Evolutionary conservation across 2,888 invertebrate genomes (phyloP), one percentile per base, ranked within the genome.

Genomic region (Spodoptera exigua): DNA sequence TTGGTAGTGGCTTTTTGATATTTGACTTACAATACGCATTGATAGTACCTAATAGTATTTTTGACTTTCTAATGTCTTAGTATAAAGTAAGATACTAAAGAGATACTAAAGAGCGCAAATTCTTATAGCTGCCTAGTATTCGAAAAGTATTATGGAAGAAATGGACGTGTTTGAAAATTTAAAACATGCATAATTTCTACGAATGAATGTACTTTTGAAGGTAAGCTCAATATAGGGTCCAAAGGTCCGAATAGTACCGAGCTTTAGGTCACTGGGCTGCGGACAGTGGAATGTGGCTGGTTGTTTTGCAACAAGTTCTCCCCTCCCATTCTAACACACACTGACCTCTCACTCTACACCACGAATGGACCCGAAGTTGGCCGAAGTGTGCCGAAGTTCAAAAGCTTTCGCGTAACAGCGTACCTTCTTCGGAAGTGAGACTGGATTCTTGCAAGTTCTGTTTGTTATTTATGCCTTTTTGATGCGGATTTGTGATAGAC

Each of bases 251-350:
- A 64, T 62, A 44, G 73, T 72, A 73, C 64, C 72, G 70, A 84
- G 87, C 89, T 91, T 91, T 93, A 85, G 93, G 93, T 93, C 90
- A 94, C 86, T 93, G 89, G 93, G 93, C 91, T 91, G 90, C 76
- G 66, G 65, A 65, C 80, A 52, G 45, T 71, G 91, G 93, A 93
- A 93, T 93, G 93, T 85, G 87, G 89, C 80, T 88, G 85, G 82
- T 81, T 84, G 86, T 90, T 92, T 93, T 87, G 93, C 92, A 92
- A 92, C 91, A 92, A 91, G 92, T 93, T 92, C 88, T 82, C 65
- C 76, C 74, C 53, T 87, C 89, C 78, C 88, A 72, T 79, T 80
- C 84, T 37, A 69, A 47, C 67, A 54, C 62, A 34, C 44, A 59
- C 36, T 16, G 52, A 54, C 52, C 72, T 84, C 81, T 80, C 79